Evolutionary conservation across 2,113 vertebrate species (phyloP).

Genomic region (Monarcha castaneiventris): DNA sequence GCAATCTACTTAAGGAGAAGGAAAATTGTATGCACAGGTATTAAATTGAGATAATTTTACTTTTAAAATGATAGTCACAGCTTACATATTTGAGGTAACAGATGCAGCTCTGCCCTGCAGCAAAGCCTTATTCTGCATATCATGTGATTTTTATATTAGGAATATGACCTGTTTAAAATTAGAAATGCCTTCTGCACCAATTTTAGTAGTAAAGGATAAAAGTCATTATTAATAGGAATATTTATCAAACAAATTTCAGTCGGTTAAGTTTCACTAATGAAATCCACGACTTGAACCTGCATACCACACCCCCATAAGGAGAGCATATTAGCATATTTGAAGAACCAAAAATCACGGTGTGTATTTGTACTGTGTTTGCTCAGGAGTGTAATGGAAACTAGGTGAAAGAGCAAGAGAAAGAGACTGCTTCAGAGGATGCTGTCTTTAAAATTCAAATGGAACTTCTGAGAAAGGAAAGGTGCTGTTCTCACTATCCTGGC

Average conservation of each 20-base stretch:
- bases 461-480: background rate
- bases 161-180: conserved; percentile 26
- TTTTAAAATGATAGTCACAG: background rate
- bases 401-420: background rate
- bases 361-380: background rate
- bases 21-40: background rate
- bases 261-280: background rate
- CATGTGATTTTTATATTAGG: background rate
- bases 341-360: background rate
- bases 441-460: background rate
- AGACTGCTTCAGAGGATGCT: background rate
- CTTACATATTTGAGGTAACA: conserved; percentile 30
- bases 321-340: background rate
- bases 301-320: background rate
- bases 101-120: conserved; percentile 19
- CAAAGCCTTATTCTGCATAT: background rate
- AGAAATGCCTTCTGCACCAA: background rate
- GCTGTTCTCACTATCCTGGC: background rate
- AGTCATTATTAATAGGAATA: background rate
- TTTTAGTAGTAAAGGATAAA: background rate
- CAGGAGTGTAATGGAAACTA: background rate
- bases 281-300: background rate
- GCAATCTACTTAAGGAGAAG: background rate
- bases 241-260: background rate
- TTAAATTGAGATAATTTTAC: background rate